Percentiles rank a stretch among this genome's conserved stretches.
phyloP scores from a whole-genome alignment of 2,888 invertebrate genomes.

The Acleris sparsana region DNA sequence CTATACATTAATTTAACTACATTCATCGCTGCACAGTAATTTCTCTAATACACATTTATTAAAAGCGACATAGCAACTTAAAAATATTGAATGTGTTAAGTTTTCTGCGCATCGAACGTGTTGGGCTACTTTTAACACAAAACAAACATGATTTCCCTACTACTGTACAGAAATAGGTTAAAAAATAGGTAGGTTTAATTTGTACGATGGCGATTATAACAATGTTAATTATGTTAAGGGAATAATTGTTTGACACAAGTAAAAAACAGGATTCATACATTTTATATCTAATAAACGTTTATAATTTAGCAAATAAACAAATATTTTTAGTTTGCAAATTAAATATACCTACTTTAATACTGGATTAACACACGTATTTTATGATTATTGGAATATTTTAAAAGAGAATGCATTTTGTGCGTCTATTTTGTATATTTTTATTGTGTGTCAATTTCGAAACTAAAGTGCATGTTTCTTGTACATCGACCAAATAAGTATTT shows the following conservation, averaged over 20 bases:
- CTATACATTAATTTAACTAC: constrained; percentile 72
- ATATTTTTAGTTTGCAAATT: not conserved
- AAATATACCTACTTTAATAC: too few relatives aligned
- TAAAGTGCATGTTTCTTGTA: too few relatives aligned
- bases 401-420: too few relatives aligned
- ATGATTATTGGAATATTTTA: too few relatives aligned
- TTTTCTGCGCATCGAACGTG: constrained; percentile 40
- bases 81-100: constrained; percentile 40
- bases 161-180: constrained; percentile 31
- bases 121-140: constrained; percentile 30
- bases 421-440: too few relatives aligned
- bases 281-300: too few relatives aligned
- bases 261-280: not conserved
- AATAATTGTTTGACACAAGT: constrained; percentile 17
- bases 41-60: constrained; percentile 41
- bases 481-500: too few relatives aligned
- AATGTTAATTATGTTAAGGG: constrained; percentile 14
- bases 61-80: constrained; percentile 46
- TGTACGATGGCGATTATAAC: constrained; percentile 24
- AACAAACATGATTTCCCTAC: constrained; percentile 5
- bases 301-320: not conserved
- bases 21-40: constrained; percentile 49
- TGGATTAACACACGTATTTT: too few relatives aligned
- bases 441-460: too few relatives aligned
- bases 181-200: constrained; percentile 28